These are phyloP conservation scores for Candidula unifasciata DNA, from an alignment of 2,888 invertebrate species.

Conservation along the genomic window DNA sequence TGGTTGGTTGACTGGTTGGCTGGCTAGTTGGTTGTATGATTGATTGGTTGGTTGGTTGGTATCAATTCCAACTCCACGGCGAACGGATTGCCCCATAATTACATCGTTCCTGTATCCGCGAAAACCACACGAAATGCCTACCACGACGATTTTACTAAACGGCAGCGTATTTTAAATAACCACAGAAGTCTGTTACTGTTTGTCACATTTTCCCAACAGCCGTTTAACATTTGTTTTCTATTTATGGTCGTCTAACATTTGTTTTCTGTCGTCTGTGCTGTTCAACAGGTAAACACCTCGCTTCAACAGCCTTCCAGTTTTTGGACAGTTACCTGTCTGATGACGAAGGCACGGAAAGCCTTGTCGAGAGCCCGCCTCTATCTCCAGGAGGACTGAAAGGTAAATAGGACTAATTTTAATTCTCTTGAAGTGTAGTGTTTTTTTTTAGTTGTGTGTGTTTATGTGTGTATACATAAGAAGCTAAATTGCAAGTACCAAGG, in stretches of 20 bases:
- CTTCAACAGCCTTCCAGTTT: constrained; percentile 69
- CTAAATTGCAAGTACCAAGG: too few relatives aligned
- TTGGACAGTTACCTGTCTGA: constrained; percentile 71
- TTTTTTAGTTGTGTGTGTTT: not conserved
- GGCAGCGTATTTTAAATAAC: not conserved
- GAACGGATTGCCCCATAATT: too few relatives aligned
- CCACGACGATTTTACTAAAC: too few relatives aligned
- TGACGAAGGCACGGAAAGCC: constrained; percentile 64
- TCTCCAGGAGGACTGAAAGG: constrained; percentile 36
- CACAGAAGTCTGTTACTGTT: not conserved
- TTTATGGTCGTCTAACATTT: not conserved
- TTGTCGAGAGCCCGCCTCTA: constrained; percentile 44
- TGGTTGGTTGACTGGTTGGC: too few relatives aligned
- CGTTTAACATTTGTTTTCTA: not conserved
- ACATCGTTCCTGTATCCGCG: too few relatives aligned
- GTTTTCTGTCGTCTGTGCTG: not conserved
- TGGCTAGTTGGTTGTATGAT: too few relatives aligned
- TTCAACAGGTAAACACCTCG: constrained; percentile 64
- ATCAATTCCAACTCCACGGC: too few relatives aligned
- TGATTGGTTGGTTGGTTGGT: too few relatives aligned
- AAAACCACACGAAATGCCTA: too few relatives aligned
- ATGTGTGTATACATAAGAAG: not conserved
- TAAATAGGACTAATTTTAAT: not conserved
- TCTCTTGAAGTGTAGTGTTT: not conserved
- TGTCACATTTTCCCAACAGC: not conserved